Percentiles rank a stretch among this genome's conserved stretches.
These are phyloP conservation scores for Bombus cullumanus DNA, from an alignment of 1,140 invertebrate species.

Conservation along the genomic window DNA sequence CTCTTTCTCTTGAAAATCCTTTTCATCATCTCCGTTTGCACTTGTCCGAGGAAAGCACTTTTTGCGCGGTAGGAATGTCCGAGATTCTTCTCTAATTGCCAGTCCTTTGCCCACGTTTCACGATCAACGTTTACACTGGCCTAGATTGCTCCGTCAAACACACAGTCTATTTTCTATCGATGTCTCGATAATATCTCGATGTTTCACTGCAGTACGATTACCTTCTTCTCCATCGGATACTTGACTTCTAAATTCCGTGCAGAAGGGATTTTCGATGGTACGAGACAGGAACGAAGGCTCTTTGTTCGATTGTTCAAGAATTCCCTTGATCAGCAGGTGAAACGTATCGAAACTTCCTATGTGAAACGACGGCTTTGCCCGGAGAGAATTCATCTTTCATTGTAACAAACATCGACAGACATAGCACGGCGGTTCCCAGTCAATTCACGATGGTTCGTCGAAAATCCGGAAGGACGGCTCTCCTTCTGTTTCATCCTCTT, in stretches of 20 bases:
- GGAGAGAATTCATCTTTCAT: conserved; percentile 26
- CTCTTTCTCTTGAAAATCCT: background rate
- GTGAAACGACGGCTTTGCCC: conserved; percentile 7
- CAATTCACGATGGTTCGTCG: background rate
- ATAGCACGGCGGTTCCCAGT: background rate
- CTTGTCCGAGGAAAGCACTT: background rate
- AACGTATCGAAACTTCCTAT: conserved; percentile 11
- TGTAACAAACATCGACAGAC: conserved; percentile 6
- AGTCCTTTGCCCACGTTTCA: background rate
- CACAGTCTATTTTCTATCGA: no score
- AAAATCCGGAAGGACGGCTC: background rate
- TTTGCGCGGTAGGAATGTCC: background rate
- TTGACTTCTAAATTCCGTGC: conserved; percentile 21
- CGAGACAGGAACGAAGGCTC: background rate
- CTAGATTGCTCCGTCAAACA: no score
- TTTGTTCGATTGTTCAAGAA: conserved; percentile 16
- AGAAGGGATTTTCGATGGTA: background rate
- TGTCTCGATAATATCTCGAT: background rate
- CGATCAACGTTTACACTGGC: background rate
- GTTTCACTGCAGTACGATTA: background rate
- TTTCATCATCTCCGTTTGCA: background rate
- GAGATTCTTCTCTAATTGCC: background rate
- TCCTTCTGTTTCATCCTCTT: background rate
- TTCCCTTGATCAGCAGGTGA: conserved; percentile 9
- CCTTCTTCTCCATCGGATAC: background rate